Percentiles rank a stretch among this genome's conserved stretches.
Conservation (phyloP, 2,797 vertebrate species). For the Danio kyathit region DNA sequence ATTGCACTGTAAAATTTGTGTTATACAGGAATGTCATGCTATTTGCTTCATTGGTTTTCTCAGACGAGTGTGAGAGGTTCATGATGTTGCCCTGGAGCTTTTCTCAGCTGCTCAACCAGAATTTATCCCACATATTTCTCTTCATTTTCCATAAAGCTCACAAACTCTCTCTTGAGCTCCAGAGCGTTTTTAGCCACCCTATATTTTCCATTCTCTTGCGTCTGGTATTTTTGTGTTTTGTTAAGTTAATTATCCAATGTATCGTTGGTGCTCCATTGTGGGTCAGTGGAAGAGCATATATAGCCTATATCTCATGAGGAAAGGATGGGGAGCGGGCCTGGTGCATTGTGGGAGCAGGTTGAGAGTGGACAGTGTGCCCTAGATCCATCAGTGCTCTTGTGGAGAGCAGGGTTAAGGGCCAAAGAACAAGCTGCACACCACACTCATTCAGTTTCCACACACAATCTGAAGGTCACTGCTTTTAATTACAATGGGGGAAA, state of each 20-base stretch:
- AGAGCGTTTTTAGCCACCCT: background rate
- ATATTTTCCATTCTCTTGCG: background rate
- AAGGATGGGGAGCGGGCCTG: slow-evolving; percentile 25
- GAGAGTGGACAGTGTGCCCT: slow-evolving; percentile 43
- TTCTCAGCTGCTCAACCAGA: slow-evolving; percentile 3
- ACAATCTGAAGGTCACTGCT: slow-evolving; percentile 34
- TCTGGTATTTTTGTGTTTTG: background rate
- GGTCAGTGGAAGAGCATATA: slow-evolving; percentile 44
- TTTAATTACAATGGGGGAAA: slow-evolving; percentile 23
- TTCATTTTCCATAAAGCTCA: background rate
- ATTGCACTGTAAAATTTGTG: slow-evolving; percentile 1
- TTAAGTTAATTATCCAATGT: background rate
- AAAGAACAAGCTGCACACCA: slow-evolving; percentile 24
- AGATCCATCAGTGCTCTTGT: slow-evolving; percentile 50
- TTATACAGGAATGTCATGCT: slow-evolving; percentile 26
- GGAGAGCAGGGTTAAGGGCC: slow-evolving; percentile 40
- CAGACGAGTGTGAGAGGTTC: slow-evolving; percentile 28
- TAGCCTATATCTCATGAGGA: slow-evolving; percentile 33
- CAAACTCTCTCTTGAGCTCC: background rate
- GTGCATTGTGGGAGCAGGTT: slow-evolving; percentile 50
- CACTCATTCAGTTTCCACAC: slow-evolving; percentile 3
- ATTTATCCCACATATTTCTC: slow-evolving; percentile 8
- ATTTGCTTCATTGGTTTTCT: slow-evolving; percentile 18
- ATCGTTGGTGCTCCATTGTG: slow-evolving; percentile 33
- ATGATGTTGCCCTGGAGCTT: slow-evolving; percentile 30